A percentile compares a stretch with the other conserved stretches of the same genome.
Conservation (phyloP, 35 echinoderm and acorn worm genomes). For the Acanthaster planci region DNA sequence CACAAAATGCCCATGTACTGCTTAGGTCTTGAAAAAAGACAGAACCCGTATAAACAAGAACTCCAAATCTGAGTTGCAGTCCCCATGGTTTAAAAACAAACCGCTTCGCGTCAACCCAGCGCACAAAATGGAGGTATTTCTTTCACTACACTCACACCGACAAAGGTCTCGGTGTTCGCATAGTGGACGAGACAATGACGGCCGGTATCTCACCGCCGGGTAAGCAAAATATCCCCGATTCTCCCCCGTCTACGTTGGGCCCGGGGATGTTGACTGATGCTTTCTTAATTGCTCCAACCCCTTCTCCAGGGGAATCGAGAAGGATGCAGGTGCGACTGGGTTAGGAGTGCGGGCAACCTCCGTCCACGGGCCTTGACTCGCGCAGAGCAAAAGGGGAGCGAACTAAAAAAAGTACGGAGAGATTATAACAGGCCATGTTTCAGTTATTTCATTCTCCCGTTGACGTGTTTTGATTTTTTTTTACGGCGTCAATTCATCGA, state of each 20-base stretch:
- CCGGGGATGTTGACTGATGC: slow-evolving; percentile 20
- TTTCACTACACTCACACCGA: no score
- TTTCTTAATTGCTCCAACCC: not conserved
- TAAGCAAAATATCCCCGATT: slow-evolving; percentile 15
- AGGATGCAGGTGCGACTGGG: not conserved
- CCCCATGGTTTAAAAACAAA: no score
- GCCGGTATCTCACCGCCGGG: slow-evolving; percentile 6
- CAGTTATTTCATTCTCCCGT: no score
- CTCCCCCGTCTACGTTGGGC: not conserved
- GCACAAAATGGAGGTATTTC: no score
- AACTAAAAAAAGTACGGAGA: not conserved
- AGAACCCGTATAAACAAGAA: no score
- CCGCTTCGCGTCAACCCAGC: no score
- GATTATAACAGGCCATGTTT: no score
- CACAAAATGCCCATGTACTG: not conserved
- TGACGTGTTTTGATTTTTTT: no score
- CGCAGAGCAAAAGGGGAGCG: not conserved
- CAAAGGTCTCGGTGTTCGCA: no score
- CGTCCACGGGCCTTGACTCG: not conserved
- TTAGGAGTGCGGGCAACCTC: not conserved
- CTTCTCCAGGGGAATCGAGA: not conserved
- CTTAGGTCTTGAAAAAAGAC: no score
- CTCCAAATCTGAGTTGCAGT: no score
- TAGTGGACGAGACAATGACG: not conserved
- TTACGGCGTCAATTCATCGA: no score